Evolutionary conservation across 2,888 invertebrate species (phyloP).

Genomic region (Blastobasis lacticolella): DNA sequence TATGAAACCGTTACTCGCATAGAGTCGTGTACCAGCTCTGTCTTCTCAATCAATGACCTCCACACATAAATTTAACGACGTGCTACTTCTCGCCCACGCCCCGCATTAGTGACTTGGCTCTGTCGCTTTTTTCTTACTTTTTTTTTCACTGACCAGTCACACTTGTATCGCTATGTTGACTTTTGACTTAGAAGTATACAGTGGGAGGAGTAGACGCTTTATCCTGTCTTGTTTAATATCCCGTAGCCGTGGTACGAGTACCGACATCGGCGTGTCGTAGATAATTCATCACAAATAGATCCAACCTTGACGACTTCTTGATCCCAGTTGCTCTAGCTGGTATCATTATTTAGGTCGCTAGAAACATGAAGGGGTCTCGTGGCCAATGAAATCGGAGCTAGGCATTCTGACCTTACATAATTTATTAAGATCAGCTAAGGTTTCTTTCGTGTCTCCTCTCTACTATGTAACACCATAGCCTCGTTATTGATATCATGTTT

Average conservation of each 20-base stretch:
- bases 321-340: slow-evolving; percentile 53
- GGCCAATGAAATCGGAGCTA: slow-evolving; percentile 4
- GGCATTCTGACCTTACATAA: background rate
- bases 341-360: slow-evolving; percentile 53
- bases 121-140: slow-evolving; percentile 28
- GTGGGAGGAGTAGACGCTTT: slow-evolving; percentile 4
- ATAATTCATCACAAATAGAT: slow-evolving; percentile 63
- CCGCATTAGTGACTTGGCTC: slow-evolving; percentile 34
- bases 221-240: background rate
- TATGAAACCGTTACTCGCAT: slow-evolving; percentile 33
- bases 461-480: too few relatives aligned
- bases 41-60: slow-evolving; percentile 64
- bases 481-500: too few relatives aligned
- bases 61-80: slow-evolving; percentile 48
- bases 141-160: slow-evolving; percentile 20
- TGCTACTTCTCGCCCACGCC: slow-evolving; percentile 59
- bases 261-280: too few relatives aligned
- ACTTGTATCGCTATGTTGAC: background rate
- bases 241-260: too few relatives aligned
- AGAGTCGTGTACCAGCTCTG: slow-evolving; percentile 22
- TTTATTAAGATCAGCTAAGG: too few relatives aligned
- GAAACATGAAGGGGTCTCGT: background rate
- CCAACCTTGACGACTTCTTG: slow-evolving; percentile 67
- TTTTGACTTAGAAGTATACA: background rate
- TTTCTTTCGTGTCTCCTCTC: too few relatives aligned